Evolutionary conservation across 2,888 invertebrate species (phyloP), one percentile per base, ranked within the genome.

Genomic region (Serrognathus titanus): DNA sequence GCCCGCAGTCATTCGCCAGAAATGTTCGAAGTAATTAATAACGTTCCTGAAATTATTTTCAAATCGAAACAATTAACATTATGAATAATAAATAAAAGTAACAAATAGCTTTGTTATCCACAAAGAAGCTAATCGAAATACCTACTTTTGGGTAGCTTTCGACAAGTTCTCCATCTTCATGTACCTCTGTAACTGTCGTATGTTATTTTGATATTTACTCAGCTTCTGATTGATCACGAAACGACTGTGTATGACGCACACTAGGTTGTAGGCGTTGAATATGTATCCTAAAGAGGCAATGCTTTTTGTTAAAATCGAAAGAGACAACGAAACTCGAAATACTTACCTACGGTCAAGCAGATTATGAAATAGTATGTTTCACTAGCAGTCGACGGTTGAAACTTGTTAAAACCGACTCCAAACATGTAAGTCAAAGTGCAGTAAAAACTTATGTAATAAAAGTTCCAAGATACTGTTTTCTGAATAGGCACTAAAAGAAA

Each of bases 1-100:
- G 12, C 68, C 69, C 36, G 66, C 65, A n/a, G 66, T 68, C n/a
- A 64, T 54, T 24, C 59, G 57, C 66, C 67, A 69, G 6, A 63
- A 59, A 16, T 68, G 62, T 35, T 67, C 65, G 47, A 66, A 68
- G 46, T 68, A 64, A 12, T 66, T 55, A 11, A 67, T 61, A 9
- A 58, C 60, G 55, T 59, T 58, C 7, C 68, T 68, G 37, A 31
- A 31, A 31, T 31, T 2, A 16, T 16, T 16, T 16, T 16, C 16
- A 16, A 16, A 16, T n/a, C n/a, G n/a, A n/a, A n/a, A n/a, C n/a
- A n/a, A n/a, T 16, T 16, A 16, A 16, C 2, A 16, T 16, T 3
- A 16, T 3, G 16, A 16, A 16, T 16, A 16, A 16, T 3, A 16
- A 16, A 16, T 16, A 16, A 39, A n/a, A n/a, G n/a, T n/a, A n/a